These are phyloP conservation scores for Triplophysa tibetana DNA, from an alignment of 2,113 vertebrate genomes.

Conservation along the genomic window DNA sequence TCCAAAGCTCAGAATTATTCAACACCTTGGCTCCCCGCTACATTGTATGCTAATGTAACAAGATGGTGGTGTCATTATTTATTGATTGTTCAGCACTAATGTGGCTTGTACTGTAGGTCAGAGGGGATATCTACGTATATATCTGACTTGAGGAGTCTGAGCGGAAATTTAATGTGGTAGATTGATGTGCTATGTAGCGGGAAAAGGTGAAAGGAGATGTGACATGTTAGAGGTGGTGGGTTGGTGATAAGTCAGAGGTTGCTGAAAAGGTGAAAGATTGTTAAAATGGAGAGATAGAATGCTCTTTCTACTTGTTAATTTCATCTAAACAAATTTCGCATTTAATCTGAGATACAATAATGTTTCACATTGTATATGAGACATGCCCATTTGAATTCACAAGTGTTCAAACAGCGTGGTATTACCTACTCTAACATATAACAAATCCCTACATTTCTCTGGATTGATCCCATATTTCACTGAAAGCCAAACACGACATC, in stretches of 20 bases:
- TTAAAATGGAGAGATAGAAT: neutral
- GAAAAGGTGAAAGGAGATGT: neutral
- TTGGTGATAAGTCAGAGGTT: neutral
- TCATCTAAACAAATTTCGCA: no score
- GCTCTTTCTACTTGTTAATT: neutral
- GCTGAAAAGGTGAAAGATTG: neutral
- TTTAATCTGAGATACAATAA: neutral
- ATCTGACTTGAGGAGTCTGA: conserved; percentile 6
- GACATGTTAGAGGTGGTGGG: no score
- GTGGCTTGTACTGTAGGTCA: conserved; percentile 29
- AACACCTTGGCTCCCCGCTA: neutral
- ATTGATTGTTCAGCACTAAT: conserved; percentile 40
- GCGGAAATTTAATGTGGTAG: neutral
- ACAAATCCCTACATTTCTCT: conserved; percentile 3
- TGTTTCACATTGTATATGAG: neutral
- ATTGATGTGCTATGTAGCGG: conserved; percentile 20
- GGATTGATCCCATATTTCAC: conserved; percentile 4
- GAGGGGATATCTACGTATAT: conserved; percentile 31
- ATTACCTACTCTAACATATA: neutral
- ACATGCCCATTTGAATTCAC: neutral
- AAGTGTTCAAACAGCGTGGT: neutral
- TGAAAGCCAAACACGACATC: conserved; percentile 61
- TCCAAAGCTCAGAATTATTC: conserved; percentile 16
- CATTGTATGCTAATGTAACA: conserved; percentile 19
- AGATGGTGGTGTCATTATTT: conserved; percentile 35